Conservation (phyloP, 1,140 invertebrate genomes). For the Aphaenogaster ashmeadi region DNA sequence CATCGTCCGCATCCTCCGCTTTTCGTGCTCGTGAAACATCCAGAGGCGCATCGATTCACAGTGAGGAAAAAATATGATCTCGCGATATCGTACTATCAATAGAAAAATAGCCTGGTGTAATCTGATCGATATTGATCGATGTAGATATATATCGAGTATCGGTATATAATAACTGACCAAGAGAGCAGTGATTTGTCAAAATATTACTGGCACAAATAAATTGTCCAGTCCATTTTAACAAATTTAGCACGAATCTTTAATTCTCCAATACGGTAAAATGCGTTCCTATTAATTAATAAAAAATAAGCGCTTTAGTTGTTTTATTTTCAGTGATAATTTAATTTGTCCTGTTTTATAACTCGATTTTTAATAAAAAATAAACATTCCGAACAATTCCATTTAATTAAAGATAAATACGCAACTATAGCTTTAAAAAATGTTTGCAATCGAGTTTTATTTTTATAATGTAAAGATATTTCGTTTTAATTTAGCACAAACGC, state of each 20-base stretch:
- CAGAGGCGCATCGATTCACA: conserved; percentile 1
- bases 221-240: not conserved
- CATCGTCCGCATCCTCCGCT: conserved; percentile 4
- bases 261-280: not conserved
- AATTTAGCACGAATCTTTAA: not conserved
- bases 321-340: conserved; percentile 1
- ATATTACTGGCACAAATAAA: conserved; percentile 34
- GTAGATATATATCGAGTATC: not conserved
- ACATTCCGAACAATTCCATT: not conserved
- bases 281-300: conserved; percentile 17
- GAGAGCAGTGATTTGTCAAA: conserved; percentile 21
- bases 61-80: conserved; percentile 45
- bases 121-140: conserved; percentile 46
- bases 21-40: conserved; percentile 18
- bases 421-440: not conserved
- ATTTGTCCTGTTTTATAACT: not conserved
- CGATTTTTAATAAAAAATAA: conserved; percentile 2
- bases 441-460: not conserved
- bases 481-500: not conserved
- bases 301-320: not conserved
- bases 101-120: conserved; percentile 30
- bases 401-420: conserved; percentile 28
- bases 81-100: conserved; percentile 26
- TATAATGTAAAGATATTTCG: not conserved
- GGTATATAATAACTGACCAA: not conserved